A percentile compares a stretch with the other conserved stretches of the same genome.
Conservation (phyloP, 2,888 invertebrate genomes). For the Aleiodes leptofemur region DNA sequence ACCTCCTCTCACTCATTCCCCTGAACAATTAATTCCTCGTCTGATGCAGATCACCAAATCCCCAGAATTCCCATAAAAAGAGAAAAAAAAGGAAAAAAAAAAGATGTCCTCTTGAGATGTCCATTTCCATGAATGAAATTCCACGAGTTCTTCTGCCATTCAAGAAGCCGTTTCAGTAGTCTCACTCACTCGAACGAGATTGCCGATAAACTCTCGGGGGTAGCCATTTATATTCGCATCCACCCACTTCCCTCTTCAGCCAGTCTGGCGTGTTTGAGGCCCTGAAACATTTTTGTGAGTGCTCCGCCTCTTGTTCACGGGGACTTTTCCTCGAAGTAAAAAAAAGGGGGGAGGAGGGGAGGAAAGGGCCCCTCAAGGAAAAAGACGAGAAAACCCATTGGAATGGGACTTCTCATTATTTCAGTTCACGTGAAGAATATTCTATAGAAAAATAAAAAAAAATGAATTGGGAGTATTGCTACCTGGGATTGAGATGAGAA, state of each 20-base stretch:
- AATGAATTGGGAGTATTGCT: constrained; percentile 5
- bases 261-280: constrained; percentile 9
- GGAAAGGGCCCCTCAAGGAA: constrained; percentile 1
- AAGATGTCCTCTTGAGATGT: constrained; percentile 65
- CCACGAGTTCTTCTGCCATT: constrained; percentile 50
- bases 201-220: constrained; percentile 62
- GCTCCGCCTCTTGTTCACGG: constrained; percentile 35
- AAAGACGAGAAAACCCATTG: not conserved
- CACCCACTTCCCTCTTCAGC: constrained; percentile 53
- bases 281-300: constrained; percentile 26
- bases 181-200: constrained; percentile 57
- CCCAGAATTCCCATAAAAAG: constrained; percentile 35
- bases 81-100: constrained; percentile 11
- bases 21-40: constrained; percentile 61
- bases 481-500: constrained; percentile 22
- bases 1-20: constrained; percentile 33
- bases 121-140: constrained; percentile 67
- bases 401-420: not conserved
- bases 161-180: constrained; percentile 35
- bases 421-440: constrained; percentile 1
- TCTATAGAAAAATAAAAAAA: not conserved
- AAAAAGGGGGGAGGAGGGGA: too few relatives aligned
- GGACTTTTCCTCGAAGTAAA: constrained; percentile 43
- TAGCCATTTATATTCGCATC: constrained; percentile 61
- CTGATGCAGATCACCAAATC: constrained; percentile 51